These are phyloP conservation scores for Anoplolepis gracilipes DNA, from an alignment of 1,140 invertebrate genomes.

Conservation along the genomic window DNA sequence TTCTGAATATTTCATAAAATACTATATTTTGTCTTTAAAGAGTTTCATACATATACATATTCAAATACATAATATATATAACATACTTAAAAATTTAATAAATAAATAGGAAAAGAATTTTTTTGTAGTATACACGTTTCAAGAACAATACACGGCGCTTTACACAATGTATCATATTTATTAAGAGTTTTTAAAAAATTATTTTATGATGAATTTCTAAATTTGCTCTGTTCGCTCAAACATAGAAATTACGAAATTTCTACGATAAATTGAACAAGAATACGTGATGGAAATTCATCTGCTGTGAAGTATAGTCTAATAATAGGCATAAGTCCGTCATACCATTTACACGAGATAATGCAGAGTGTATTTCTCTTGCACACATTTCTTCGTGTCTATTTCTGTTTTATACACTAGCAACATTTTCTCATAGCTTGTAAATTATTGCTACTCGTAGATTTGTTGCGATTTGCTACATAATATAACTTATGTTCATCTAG, in stretches of 20 bases:
- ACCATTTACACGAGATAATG: conserved; percentile 21
- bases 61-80: background rate
- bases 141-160: background rate
- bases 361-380: background rate
- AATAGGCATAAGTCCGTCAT: too few species aligned
- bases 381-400: background rate
- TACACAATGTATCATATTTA: background rate
- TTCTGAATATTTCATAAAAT: background rate
- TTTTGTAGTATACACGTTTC: background rate
- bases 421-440: background rate
- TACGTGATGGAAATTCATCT: too few species aligned
- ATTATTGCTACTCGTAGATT: background rate
- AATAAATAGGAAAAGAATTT: background rate
- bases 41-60: background rate
- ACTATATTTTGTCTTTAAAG: background rate
- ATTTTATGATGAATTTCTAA: conserved; percentile 47
- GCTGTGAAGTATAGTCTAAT: conserved; percentile 23
- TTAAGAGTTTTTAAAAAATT: background rate
- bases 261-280: conserved; percentile 7
- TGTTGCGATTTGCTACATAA: background rate
- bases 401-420: background rate
- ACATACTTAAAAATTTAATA: background rate
- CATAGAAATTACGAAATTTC: conserved; percentile 40
- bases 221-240: conserved; percentile 34
- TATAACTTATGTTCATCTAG: background rate